Percentiles rank a stretch among this genome's conserved stretches.
Conservation (phyloP, 2,113 vertebrate species). For the Triplophysa tibetana region DNA sequence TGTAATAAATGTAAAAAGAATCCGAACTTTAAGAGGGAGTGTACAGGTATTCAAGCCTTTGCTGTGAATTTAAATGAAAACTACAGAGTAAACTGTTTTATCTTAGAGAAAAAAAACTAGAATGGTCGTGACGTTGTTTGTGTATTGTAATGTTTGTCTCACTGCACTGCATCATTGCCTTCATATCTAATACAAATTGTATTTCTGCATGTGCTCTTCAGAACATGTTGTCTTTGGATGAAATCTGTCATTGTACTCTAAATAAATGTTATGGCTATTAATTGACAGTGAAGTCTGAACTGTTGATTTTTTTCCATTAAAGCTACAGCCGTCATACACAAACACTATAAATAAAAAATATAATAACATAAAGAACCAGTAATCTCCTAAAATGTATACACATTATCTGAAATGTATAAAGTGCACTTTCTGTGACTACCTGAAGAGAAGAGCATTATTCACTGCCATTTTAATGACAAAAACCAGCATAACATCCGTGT, state of each 20-base stretch:
- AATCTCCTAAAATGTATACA: too few relatives aligned
- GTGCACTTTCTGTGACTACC: too few relatives aligned
- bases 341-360: too few relatives aligned
- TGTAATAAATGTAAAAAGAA: background rate
- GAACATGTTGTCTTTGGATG: slow-evolving; percentile 26
- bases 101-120: background rate
- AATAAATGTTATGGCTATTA: slow-evolving; percentile 33
- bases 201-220: slow-evolving; percentile 44
- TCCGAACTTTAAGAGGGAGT: background rate
- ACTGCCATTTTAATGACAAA: too few relatives aligned
- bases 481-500: too few relatives aligned
- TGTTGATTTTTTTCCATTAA: background rate
- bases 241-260: slow-evolving; percentile 34
- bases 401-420: too few relatives aligned
- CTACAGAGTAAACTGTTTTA: background rate
- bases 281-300: background rate
- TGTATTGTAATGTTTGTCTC: slow-evolving; percentile 25
- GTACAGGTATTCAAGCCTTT: background rate
- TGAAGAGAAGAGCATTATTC: too few relatives aligned
- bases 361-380: too few relatives aligned
- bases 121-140: background rate
- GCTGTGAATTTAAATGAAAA: background rate
- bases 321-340: too few relatives aligned
- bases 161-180: slow-evolving; percentile 14
- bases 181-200: background rate